These are phyloP conservation scores for Pomatorhinus ruficollis DNA, from an alignment of 2,113 vertebrate genomes.

Conservation along the genomic window DNA sequence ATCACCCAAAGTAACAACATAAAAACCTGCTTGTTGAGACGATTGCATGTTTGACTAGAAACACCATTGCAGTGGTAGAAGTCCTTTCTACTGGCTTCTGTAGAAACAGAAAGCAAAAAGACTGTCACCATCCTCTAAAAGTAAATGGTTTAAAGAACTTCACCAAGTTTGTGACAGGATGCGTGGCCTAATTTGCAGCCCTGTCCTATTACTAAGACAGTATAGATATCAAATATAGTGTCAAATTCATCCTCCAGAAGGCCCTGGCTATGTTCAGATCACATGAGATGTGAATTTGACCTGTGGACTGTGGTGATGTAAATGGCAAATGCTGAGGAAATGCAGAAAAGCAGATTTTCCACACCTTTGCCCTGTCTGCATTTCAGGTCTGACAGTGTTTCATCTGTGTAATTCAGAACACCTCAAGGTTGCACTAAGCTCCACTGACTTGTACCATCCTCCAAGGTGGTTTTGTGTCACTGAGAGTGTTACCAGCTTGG, in stretches of 20 bases:
- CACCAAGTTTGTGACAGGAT: not conserved
- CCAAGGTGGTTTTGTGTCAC: not conserved
- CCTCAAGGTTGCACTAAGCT: not conserved
- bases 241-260: not conserved
- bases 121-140: not conserved
- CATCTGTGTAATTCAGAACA: not conserved
- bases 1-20: not conserved
- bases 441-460: not conserved
- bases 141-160: not conserved
- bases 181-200: not conserved
- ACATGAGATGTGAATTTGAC: not conserved
- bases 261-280: not conserved
- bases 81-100: not conserved
- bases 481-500: not conserved
- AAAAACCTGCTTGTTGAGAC: not conserved
- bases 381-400: not conserved
- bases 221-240: accelerated
- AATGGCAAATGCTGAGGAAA: not conserved
- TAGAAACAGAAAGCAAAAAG: not conserved
- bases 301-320: not conserved
- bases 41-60: not conserved
- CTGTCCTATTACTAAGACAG: not conserved
- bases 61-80: not conserved
- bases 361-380: not conserved
- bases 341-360: not conserved